A percentile compares a stretch with the other conserved stretches of the same genome.
Conservation (phyloP, 2,797 vertebrate genomes). For the Rhodeus uyekii region DNA sequence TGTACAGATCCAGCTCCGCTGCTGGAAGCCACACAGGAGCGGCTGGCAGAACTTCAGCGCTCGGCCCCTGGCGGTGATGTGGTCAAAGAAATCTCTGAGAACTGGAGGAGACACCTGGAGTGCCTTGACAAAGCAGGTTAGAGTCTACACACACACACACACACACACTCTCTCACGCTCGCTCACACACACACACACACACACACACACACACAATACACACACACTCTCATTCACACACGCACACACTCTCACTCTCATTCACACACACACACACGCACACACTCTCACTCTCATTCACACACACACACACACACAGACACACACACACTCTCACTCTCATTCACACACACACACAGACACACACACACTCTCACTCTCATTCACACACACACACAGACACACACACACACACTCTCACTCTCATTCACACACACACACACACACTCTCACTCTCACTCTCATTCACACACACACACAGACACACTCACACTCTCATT, state of each 20-base stretch:
- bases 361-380: no score
- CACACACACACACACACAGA: neutral
- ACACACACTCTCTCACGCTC: neutral
- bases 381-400: no score
- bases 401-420: no score
- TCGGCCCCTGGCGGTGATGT: conserved; percentile 76
- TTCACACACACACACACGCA: neutral
- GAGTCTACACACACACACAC: neutral
- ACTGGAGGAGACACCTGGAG: conserved; percentile 87
- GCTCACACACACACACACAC: neutral
- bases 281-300: neutral
- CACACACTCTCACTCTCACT: no score
- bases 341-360: no score
- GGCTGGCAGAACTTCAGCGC: conserved; percentile 85
- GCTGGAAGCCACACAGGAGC: conserved; percentile 86
- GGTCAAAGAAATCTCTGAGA: conserved; percentile 79
- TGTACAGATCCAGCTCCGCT: conserved; percentile 85
- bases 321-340: neutral
- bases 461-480: no score
- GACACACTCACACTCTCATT: rapidly evolving
- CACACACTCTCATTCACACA: neutral
- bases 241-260: neutral
- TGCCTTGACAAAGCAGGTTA: conserved; percentile 84
- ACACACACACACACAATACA: neutral
- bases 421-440: no score